Percentiles rank a stretch among this genome's conserved stretches.
phyloP scores from a whole-genome alignment of 2,888 invertebrate genomes.

The Athrips mouffetella region DNA sequence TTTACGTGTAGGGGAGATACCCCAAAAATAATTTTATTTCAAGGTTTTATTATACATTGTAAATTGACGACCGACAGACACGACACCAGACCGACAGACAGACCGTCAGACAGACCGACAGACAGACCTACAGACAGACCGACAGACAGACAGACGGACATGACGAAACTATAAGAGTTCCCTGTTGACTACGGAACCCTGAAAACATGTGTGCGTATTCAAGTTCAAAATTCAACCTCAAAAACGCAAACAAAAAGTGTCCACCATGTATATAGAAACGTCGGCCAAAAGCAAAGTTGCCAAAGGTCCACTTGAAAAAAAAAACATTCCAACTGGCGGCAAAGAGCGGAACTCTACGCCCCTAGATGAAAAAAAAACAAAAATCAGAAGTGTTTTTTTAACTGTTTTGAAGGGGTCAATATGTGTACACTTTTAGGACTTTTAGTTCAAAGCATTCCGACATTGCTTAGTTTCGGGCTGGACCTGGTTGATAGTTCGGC shows the following conservation, averaged over 20 bases:
- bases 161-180: too few relatives aligned
- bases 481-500: background rate
- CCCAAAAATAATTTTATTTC: too few relatives aligned
- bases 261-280: background rate
- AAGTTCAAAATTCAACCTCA: too few relatives aligned
- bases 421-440: slow-evolving; percentile 8
- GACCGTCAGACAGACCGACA: too few relatives aligned
- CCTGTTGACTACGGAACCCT: too few relatives aligned
- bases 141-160: too few relatives aligned
- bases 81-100: too few relatives aligned
- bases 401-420: slow-evolving; percentile 4
- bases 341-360: slow-evolving; percentile 6
- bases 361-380: slow-evolving; percentile 1
- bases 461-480: background rate
- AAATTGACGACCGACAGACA: too few relatives aligned
- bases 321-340: slow-evolving; percentile 2
- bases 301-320: slow-evolving; percentile 1
- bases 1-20: too few relatives aligned
- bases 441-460: slow-evolving; percentile 2
- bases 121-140: too few relatives aligned
- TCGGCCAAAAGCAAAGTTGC: slow-evolving; percentile 4
- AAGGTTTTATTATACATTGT: too few relatives aligned
- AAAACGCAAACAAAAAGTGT: background rate
- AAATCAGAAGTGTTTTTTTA: slow-evolving; percentile 1
- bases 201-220: too few relatives aligned